A percentile compares a stretch with the other conserved stretches of the same genome.
Evolutionary conservation across 2,113 vertebrate species (phyloP).

Genomic region (Ammodytes dubius): DNA sequence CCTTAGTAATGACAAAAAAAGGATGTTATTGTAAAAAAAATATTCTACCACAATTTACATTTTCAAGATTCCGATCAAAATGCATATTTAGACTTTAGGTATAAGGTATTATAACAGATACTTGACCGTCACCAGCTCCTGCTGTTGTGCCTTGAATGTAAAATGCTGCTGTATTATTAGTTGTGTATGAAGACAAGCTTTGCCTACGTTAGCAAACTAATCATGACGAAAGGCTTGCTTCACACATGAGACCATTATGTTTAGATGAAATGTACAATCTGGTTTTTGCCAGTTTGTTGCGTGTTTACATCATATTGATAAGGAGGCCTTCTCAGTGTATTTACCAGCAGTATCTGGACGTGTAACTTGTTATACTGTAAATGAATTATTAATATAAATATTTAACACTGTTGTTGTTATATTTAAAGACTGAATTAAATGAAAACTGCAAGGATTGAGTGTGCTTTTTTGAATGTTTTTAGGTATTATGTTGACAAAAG

Average conservation of each 20-base stretch:
- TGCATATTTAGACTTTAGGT: not conserved
- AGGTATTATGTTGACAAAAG: not conserved
- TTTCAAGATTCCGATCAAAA: not conserved
- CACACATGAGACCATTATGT: conserved; percentile 17
- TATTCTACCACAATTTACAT: conserved; percentile 22
- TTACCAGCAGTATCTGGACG: conserved; percentile 26
- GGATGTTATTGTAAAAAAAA: not conserved
- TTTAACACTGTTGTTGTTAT: conserved; percentile 30
- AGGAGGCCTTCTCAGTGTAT: conserved; percentile 39
- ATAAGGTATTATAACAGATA: not conserved
- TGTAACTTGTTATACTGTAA: conserved; percentile 28
- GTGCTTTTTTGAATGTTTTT: not conserved
- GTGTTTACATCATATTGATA: conserved; percentile 43
- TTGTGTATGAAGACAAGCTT: not conserved
- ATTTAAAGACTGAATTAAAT: conserved; percentile 58
- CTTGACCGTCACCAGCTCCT: conserved; percentile 2
- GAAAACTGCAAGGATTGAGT: not conserved
- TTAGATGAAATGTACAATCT: not conserved
- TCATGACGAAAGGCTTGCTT: conserved; percentile 16
- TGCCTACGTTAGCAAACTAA: conserved; percentile 11
- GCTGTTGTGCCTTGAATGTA: conserved; percentile 56
- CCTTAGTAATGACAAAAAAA: not conserved
- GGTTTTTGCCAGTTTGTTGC: conserved; percentile 30
- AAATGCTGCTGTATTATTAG: conserved; percentile 7
- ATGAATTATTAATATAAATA: conserved; percentile 19